phyloP scores from a whole-genome alignment of 2,888 invertebrate genomes.

The Proisotoma minuta region DNA sequence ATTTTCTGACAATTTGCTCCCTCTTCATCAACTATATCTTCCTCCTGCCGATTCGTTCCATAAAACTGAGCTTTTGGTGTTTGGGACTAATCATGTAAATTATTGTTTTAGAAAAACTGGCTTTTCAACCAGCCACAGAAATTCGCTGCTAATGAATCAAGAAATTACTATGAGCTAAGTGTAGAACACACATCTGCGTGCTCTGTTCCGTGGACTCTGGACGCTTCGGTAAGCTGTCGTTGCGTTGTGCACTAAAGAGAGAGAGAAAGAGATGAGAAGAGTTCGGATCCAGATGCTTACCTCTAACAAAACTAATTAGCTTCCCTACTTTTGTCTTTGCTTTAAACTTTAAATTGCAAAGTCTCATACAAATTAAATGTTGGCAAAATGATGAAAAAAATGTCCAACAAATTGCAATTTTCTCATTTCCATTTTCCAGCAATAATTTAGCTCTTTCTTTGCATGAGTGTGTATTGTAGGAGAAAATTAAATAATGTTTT shows the following conservation, averaged over 20 bases:
- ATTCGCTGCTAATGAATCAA: slow-evolving; percentile 35
- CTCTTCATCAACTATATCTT: neutral
- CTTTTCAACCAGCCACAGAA: slow-evolving; percentile 2
- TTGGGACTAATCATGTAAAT: slow-evolving; percentile 6
- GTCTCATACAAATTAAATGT: no score
- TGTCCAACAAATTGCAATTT: no score
- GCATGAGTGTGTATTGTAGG: no score
- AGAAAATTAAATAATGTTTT: slow-evolving; percentile 3
- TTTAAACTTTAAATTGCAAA: no score
- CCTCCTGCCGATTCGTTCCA: neutral
- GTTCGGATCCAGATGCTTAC: slow-evolving; percentile 11
- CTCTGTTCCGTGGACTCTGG: neutral
- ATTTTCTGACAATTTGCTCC: neutral
- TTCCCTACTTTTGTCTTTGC: no score
- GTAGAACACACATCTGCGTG: slow-evolving; percentile 8
- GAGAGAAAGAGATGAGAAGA: slow-evolving; percentile 10
- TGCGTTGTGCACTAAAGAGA: neutral
- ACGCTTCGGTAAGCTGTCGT: neutral
- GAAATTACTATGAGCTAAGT: slow-evolving; percentile 20
- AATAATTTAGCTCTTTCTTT: no score
- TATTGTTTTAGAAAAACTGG: slow-evolving; percentile 6
- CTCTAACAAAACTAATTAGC: neutral
- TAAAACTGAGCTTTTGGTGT: neutral
- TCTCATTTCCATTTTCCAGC: no score
- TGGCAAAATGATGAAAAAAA: no score